phyloP scores from a whole-genome alignment of 2,888 invertebrate genomes.

The Cacoxenus indagator region DNA sequence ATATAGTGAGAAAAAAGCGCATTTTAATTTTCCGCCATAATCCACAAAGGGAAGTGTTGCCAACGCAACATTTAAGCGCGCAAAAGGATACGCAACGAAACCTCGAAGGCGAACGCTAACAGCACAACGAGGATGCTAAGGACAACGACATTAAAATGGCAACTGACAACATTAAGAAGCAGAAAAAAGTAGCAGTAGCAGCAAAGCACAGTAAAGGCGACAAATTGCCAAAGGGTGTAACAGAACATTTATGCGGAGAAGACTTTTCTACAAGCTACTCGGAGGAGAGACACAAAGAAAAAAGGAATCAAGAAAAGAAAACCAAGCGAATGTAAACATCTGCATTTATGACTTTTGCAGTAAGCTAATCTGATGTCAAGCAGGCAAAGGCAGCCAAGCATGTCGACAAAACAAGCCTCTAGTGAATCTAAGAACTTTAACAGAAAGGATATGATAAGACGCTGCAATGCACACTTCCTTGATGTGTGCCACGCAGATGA shows the following conservation, averaged over 20 bases:
- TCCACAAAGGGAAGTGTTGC: slow-evolving; percentile 34
- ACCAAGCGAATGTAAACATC: slow-evolving; percentile 54
- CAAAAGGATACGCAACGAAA: slow-evolving; percentile 35
- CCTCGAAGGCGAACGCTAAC: slow-evolving; percentile 20
- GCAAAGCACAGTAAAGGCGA: slow-evolving; percentile 41
- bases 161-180: slow-evolving; percentile 14
- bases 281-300: slow-evolving; percentile 25
- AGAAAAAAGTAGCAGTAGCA: neutral
- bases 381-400: slow-evolving; percentile 28
- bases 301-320: neutral
- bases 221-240: slow-evolving; percentile 50
- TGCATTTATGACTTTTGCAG: slow-evolving; percentile 62
- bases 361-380: slow-evolving; percentile 58
- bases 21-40: slow-evolving; percentile 53
- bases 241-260: slow-evolving; percentile 4
- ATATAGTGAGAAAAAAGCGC: slow-evolving; percentile 27
- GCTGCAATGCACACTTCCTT: neutral
- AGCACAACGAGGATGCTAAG: slow-evolving; percentile 2
- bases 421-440: neutral
- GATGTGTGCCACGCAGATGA: neutral
- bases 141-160: slow-evolving; percentile 47
- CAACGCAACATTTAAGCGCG: slow-evolving; percentile 19
- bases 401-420: slow-evolving; percentile 27
- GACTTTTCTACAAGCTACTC: slow-evolving; percentile 33
- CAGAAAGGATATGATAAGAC: neutral